phyloP scores from a whole-genome alignment of 2,888 invertebrate species.

The Ethmia dodecea region DNA sequence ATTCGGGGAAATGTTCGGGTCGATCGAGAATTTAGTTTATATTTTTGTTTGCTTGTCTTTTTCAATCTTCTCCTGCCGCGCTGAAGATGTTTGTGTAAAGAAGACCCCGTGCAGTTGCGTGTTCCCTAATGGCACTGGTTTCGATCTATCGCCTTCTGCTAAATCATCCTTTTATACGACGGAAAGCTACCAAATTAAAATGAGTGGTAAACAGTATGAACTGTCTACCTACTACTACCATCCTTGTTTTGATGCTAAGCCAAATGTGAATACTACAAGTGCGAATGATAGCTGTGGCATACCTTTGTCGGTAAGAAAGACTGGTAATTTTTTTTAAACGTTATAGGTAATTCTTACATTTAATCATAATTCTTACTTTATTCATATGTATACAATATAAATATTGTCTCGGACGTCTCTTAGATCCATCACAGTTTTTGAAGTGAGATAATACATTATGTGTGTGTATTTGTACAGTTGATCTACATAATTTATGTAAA shows the following conservation, averaged over 20 bases:
- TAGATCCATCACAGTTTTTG: too few relatives aligned
- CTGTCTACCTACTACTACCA: conserved; percentile 57
- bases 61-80: conserved; percentile 29
- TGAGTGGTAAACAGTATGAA: conserved; percentile 30
- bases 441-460: too few relatives aligned
- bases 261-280: conserved; percentile 25
- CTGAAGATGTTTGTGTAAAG: conserved; percentile 49
- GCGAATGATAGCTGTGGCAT: conserved; percentile 32
- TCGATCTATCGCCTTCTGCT: conserved; percentile 52
- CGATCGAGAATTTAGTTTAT: conserved; percentile 21
- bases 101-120: conserved; percentile 58
- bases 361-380: too few relatives aligned
- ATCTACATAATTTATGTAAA: too few relatives aligned
- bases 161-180: conserved; percentile 42
- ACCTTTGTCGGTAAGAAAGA: conserved; percentile 54
- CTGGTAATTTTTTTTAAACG: too few relatives aligned
- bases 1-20: conserved; percentile 28
- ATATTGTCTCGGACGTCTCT: too few relatives aligned
- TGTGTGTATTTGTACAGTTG: too few relatives aligned
- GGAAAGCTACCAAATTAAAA: conserved; percentile 29
- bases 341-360: too few relatives aligned
- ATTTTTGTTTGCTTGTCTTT: conserved; percentile 26
- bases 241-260: conserved; percentile 51
- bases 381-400: too few relatives aligned
- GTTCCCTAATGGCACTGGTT: conserved; percentile 68